Evolutionary conservation across 2,888 invertebrate genomes (phyloP).

Genomic region (Neoitamus cyanurus): DNA sequence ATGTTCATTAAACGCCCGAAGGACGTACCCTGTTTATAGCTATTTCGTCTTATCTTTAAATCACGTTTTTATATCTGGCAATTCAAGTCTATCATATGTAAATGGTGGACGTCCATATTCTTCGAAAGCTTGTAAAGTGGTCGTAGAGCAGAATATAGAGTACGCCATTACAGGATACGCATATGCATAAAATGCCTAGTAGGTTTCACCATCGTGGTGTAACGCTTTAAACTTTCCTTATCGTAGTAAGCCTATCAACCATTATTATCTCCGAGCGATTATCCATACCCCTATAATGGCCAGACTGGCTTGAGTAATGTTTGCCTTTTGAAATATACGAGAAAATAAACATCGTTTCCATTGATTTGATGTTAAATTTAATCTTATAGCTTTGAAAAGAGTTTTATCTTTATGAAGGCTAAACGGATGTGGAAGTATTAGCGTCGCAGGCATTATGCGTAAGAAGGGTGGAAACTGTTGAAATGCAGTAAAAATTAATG

Average conservation of each 20-base stretch:
- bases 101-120: background rate
- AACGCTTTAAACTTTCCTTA: background rate
- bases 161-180: background rate
- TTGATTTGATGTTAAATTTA: constrained; percentile 5
- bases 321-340: background rate
- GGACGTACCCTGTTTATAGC: background rate
- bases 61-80: background rate
- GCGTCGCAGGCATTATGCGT: background rate
- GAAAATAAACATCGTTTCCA: background rate
- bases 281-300: background rate
- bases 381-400: background rate
- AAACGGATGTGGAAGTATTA: background rate
- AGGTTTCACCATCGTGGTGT: background rate
- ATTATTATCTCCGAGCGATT: background rate
- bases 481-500: background rate
- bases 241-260: background rate
- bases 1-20: background rate
- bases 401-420: background rate
- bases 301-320: background rate
- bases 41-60: background rate
- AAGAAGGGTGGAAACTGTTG: background rate
- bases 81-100: background rate
- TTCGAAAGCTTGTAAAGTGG: background rate
- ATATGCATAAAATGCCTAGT: background rate
- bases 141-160: background rate